Evolutionary conservation across 1,140 invertebrate genomes (phyloP), one percentile per base, ranked within the genome.

Genomic region (Zophobas morio): DNA sequence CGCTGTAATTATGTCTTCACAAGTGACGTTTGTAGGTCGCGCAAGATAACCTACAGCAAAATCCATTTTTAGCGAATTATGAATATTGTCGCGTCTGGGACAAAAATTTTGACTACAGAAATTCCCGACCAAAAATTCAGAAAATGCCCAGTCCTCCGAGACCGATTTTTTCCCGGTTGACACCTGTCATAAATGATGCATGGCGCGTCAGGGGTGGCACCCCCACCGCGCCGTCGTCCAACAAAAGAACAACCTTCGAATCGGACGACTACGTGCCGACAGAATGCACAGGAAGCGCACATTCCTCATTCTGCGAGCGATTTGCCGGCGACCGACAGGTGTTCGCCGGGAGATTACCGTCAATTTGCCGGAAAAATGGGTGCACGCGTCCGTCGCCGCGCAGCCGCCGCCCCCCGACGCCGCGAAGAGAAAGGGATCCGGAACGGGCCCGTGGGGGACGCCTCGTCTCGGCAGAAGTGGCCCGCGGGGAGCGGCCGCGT

Each of bases 121-220:
- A 20, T 20, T 20, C 20, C 20, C 20, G 20, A 20, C 20, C 20
- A 20, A 20, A 20, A 20, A 20, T 20, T 20, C 20, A 20, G 20
- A 20, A 20, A 20, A 20, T 20, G 20, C 20, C 20, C 20, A 20
- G 20, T 20, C 20, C 20, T 20, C 20, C 20, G 20, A 20, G 20
- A 20, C 20, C 20, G 20, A 20, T 51, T 73, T 51, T 73, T 73
- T 73, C 51, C 70, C 71, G 40, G 71, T 73, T 73, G 71, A 73
- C 71, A 73, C 71, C 54, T 73, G 71, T 73, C 71, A 73, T 73
- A 73, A 73, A 54, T 73, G 71, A 73, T 73, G 71, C 36, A 73
- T 73, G 37, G 40, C 71, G 37, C 39, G 71, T 73, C 49, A 40
- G 54, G 71, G 71, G 71, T 73, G 71, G 63, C 49, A 66, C 32